These are phyloP conservation scores for Alca torda DNA, from an alignment of 2,797 vertebrate species.

Conservation along the genomic window DNA sequence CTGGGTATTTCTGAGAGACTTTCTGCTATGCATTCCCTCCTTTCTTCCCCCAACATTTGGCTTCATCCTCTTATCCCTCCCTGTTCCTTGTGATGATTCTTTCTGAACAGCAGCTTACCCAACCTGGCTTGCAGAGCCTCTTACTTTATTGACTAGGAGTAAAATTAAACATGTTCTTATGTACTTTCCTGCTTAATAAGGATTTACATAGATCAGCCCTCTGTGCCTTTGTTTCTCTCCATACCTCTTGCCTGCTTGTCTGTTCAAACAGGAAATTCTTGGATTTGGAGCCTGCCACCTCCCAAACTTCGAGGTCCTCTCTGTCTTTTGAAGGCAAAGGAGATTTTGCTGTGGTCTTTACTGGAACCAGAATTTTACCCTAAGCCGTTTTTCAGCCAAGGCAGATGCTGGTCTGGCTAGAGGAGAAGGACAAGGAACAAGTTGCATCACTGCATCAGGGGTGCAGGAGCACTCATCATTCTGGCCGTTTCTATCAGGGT, in stretches of 20 bases:
- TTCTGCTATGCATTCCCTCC: neutral
- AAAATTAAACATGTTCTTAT: conserved; percentile 41
- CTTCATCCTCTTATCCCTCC: neutral
- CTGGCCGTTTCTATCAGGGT: neutral
- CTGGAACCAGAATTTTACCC: neutral
- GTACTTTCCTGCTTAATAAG: conserved; percentile 36
- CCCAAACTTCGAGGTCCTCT: neutral
- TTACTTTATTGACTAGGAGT: neutral
- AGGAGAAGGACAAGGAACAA: neutral
- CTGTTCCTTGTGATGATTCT: neutral
- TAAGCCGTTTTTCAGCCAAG: neutral
- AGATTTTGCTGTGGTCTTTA: neutral
- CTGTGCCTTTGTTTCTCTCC: conserved; percentile 29
- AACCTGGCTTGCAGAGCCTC: neutral
- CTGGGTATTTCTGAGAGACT: neutral
- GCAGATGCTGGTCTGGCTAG: neutral
- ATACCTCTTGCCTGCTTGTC: neutral
- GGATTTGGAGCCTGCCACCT: neutral
- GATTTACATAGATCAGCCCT: conserved; percentile 19
- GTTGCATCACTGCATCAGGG: neutral
- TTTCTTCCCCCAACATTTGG: neutral
- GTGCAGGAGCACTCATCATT: neutral
- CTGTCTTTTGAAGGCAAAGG: neutral
- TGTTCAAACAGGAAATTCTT: neutral
- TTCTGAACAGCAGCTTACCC: neutral